Conservation (phyloP, 1,140 invertebrate species). For the Brachionus sp. region DNA sequence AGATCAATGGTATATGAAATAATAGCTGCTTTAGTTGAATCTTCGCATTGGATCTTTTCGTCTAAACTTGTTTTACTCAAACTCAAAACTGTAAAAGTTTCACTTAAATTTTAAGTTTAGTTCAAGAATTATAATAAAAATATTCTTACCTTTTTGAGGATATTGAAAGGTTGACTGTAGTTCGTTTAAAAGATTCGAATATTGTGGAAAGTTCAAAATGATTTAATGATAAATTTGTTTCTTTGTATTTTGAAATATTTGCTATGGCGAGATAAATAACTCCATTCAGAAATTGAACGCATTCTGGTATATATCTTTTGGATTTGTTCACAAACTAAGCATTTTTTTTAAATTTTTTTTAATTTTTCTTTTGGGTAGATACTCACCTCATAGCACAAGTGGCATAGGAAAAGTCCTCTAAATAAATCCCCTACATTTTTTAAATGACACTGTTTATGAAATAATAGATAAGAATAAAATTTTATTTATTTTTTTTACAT, state of each 20-base stretch:
- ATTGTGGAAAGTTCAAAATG: slow-evolving; percentile 17
- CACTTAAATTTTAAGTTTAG: slow-evolving; percentile 61
- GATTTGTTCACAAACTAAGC: slow-evolving; percentile 73
- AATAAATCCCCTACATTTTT: slow-evolving; percentile 68
- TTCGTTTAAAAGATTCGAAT: slow-evolving; percentile 25
- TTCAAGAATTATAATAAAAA: slow-evolving; percentile 61
- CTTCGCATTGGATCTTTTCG: slow-evolving; percentile 3
- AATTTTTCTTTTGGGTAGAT: background rate
- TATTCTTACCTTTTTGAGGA: slow-evolving; percentile 52
- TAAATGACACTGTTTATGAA: slow-evolving; percentile 61
- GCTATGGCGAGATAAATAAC: slow-evolving; percentile 51
- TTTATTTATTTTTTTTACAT: background rate
- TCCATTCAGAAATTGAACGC: slow-evolving; percentile 70
- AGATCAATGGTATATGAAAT: slow-evolving; percentile 47
- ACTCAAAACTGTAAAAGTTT: slow-evolving; percentile 59
- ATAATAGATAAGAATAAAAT: background rate
- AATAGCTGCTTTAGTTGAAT: slow-evolving; percentile 29
- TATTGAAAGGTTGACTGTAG: slow-evolving; percentile 22
- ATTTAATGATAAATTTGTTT: background rate
- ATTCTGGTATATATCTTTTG: slow-evolving; percentile 73
- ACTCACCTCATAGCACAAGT: slow-evolving; percentile 70
- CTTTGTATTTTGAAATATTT: slow-evolving; percentile 50
- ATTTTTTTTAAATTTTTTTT: slow-evolving; percentile 18
- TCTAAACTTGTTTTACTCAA: slow-evolving; percentile 24
- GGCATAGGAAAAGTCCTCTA: slow-evolving; percentile 73